Evolutionary conservation across 1,140 invertebrate genomes (phyloP).

Genomic region (Mesaphorura yosii): DNA sequence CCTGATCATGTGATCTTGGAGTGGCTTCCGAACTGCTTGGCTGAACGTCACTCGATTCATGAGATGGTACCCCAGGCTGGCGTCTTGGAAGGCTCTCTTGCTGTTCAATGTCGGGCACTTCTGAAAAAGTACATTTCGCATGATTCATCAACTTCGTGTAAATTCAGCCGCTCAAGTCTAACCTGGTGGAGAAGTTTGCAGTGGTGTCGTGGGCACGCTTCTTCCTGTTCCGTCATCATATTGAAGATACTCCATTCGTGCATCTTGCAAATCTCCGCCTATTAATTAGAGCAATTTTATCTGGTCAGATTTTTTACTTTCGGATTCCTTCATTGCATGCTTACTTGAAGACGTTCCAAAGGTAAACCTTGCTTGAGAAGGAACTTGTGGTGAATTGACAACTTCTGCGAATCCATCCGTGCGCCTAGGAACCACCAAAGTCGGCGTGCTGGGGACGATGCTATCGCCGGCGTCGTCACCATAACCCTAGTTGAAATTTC

Average conservation of each 20-base stretch:
- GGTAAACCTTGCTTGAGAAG: slow-evolving; percentile 35
- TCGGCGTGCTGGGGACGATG: slow-evolving; percentile 81
- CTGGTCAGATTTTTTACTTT: too few relatives aligned
- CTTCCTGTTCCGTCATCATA: slow-evolving; percentile 55
- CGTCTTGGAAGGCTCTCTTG: too few relatives aligned
- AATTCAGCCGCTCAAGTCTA: background rate
- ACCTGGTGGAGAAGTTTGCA: slow-evolving; percentile 55
- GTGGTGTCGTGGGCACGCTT: slow-evolving; percentile 58
- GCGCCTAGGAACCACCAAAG: slow-evolving; percentile 65
- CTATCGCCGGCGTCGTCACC: slow-evolving; percentile 56
- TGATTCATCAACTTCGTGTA: background rate
- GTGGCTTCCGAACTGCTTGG: slow-evolving; percentile 21
- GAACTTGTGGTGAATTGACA: slow-evolving; percentile 73
- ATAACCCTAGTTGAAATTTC: slow-evolving; percentile 1
- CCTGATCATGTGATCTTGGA: background rate
- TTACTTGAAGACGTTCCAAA: slow-evolving; percentile 16
- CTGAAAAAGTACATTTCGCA: too few relatives aligned
- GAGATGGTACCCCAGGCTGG: too few relatives aligned
- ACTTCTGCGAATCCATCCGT: slow-evolving; percentile 83
- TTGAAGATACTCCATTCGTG: slow-evolving; percentile 53
- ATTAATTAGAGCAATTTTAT: background rate
- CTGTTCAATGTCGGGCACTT: too few relatives aligned
- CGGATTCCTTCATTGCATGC: too few relatives aligned
- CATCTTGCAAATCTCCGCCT: slow-evolving; percentile 57
- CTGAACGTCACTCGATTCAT: slow-evolving; percentile 21